A percentile compares a stretch with the other conserved stretches of the same genome.
Conservation (phyloP, 92 coral and sea anemone species). For the Hydrozoanthus gracilis region DNA sequence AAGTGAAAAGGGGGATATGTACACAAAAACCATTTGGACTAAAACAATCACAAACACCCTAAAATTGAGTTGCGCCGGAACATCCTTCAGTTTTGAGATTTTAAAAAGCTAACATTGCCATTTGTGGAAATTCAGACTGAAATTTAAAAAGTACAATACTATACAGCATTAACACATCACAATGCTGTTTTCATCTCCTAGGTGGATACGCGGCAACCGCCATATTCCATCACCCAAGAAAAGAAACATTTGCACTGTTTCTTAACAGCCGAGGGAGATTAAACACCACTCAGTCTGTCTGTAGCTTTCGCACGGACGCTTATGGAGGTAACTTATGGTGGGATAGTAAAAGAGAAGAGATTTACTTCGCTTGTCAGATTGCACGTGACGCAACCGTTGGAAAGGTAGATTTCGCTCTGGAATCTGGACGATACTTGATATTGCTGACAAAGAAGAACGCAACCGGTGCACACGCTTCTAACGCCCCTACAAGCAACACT, state of each 20-base stretch:
- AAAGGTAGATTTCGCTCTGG: slow-evolving; percentile 37
- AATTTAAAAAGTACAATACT: too few species aligned
- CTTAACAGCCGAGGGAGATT: slow-evolving; percentile 55
- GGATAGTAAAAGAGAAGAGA: slow-evolving; percentile 80
- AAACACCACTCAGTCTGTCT: slow-evolving; percentile 40
- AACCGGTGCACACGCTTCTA: slow-evolving; percentile 73
- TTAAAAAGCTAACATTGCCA: too few species aligned
- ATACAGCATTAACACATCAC: neutral
- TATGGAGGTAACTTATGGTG: slow-evolving; percentile 80
- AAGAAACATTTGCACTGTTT: slow-evolving; percentile 67
- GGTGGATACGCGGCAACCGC: slow-evolving; percentile 90
- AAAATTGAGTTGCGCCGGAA: too few species aligned
- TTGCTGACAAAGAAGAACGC: slow-evolving; percentile 81
- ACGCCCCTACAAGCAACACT: slow-evolving; percentile 48
- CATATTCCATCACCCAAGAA: slow-evolving; percentile 58
- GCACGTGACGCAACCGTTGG: slow-evolving; percentile 62
- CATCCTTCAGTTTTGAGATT: too few species aligned
- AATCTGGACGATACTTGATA: slow-evolving; percentile 58
- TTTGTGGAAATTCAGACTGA: too few species aligned
- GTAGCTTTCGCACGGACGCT: slow-evolving; percentile 72
- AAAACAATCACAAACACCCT: too few species aligned
- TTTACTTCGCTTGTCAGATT: slow-evolving; percentile 82
- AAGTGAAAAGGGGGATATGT: too few species aligned
- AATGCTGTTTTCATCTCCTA: slow-evolving; percentile 27
- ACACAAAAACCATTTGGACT: too few species aligned